These are phyloP conservation scores for Merluccius polli DNA, from an alignment of 2,797 vertebrate species.

Conservation along the genomic window DNA sequence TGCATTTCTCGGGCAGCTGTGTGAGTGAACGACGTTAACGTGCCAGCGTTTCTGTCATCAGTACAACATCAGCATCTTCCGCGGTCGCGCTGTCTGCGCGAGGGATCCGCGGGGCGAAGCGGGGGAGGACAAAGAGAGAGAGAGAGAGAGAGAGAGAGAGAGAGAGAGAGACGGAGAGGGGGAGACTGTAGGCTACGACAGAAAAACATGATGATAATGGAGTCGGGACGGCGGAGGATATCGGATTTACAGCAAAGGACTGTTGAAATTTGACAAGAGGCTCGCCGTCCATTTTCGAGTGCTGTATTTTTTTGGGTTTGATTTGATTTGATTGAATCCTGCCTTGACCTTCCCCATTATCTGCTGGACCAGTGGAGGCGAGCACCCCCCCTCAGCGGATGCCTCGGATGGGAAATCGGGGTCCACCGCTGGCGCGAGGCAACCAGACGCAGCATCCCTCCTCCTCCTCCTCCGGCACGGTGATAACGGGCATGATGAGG, in stretches of 20 bases:
- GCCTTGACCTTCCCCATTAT: conserved; percentile 39
- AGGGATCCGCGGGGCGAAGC: conserved; percentile 38
- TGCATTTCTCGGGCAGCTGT: conserved; percentile 7
- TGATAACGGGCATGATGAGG: conserved; percentile 46
- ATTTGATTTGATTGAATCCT: conserved; percentile 23
- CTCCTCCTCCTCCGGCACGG: conserved; percentile 40
- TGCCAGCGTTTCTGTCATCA: conserved; percentile 62
- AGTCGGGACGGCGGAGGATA: conserved; percentile 64
- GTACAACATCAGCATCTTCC: conserved; percentile 70
- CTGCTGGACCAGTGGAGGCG: conserved; percentile 39
- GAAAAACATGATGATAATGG: conserved; percentile 61
- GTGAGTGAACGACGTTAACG: conserved; percentile 44
- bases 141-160: conserved; percentile 32
- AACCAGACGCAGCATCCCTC: conserved; percentile 19
- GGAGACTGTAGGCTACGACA: conserved; percentile 54
- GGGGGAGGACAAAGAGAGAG: conserved; percentile 36
- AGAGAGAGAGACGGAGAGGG: conserved; percentile 30
- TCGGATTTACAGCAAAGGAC: conserved; percentile 61
- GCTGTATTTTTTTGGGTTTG: not conserved
- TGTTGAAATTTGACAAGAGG: conserved; percentile 63
- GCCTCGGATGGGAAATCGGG: conserved; percentile 55
- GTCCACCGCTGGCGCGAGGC: conserved; percentile 55
- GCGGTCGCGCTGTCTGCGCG: conserved; percentile 30
- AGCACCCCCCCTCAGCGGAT: conserved; percentile 55
- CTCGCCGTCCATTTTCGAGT: conserved; percentile 2